Base-by-base conservation (phyloP, 2,888 invertebrate genomes). In the Machimus rusticus region DNA sequence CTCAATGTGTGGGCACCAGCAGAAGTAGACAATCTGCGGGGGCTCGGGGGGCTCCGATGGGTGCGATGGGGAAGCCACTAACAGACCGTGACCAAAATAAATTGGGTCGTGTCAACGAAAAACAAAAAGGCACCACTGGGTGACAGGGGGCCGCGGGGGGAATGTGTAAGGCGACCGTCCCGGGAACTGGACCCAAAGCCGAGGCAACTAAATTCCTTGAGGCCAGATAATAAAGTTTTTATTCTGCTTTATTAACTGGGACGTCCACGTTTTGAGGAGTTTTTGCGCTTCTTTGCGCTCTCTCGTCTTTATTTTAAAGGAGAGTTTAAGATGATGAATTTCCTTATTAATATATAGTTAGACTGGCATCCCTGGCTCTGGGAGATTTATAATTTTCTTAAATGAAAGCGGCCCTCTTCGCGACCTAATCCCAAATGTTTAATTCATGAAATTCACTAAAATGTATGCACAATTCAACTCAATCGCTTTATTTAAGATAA, bases 31-130 rank as follows among this genome's bases (percentile, higher is more conserved):
- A 79, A 46, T 51, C 5, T 76, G 51, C n/a, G 55, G 19, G 78
- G 23, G 31, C 0, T 14, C 12, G 39, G n/a, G 28, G 31, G 55
- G 31, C 16, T 46, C 28, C 46, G 39, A 28, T 39, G 43, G 43
- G 23, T 51, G 51, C 79, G 55, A 55, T 79, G 51, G 43, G 12
- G 51, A 34, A 79, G 79, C 51, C 51, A 79, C 79, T 46, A 79
- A 51, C 79, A 79, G 79, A 79, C 79, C 79, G 28, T 79, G 79
- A 79, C 79, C 79, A 79, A 79, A 79, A 79, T 79, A 79, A 79
- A 79, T 79, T 79, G 51, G 79, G 79, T 79, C 51, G 79, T 79
- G 79, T 79, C 79, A 39, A 51, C 79, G 51, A 51, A 79, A 51
- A 46, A 79, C 78, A 79, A 79, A 79, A 79, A 51, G 31, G 51